Evolutionary conservation across 2,888 invertebrate species (phyloP).

Genomic region (Pristionchus fissidentatus): DNA sequence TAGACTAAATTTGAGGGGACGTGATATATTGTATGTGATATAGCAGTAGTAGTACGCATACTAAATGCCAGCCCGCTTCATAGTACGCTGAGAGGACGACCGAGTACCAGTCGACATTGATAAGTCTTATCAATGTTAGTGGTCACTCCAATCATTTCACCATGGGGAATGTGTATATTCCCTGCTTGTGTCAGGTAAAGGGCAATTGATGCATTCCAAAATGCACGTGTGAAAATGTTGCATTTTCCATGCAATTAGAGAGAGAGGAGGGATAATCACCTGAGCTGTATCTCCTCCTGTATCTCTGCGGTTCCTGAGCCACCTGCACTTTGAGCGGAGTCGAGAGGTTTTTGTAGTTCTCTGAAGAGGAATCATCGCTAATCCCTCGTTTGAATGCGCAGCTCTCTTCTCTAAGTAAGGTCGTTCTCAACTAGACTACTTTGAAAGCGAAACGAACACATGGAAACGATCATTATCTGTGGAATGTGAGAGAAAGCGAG

Average conservation of each 20-base stretch:
- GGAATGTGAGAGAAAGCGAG: neutral
- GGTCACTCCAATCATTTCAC: no score
- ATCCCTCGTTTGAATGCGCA: conserved; percentile 7
- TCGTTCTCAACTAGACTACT: neutral
- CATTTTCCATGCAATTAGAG: no score
- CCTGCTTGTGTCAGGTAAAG: no score
- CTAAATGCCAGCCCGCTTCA: neutral
- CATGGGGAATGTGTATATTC: no score
- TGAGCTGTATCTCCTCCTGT: conserved; percentile 47
- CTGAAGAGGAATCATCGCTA: neutral
- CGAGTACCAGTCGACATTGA: neutral
- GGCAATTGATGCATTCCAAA: no score
- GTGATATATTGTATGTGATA: neutral
- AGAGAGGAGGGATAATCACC: no score
- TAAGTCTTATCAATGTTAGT: conserved; percentile 37
- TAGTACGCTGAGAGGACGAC: neutral
- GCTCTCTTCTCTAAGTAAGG: conserved; percentile 19
- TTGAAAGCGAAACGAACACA: no score
- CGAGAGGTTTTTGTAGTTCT: conserved; percentile 24
- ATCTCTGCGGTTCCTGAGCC: conserved; percentile 42
- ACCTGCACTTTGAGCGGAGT: conserved; percentile 47
- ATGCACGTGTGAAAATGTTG: no score
- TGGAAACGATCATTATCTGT: neutral
- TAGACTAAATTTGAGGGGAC: no score
- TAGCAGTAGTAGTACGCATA: neutral